Evolutionary conservation across 2,888 invertebrate genomes (phyloP), one percentile per base, ranked within the genome.

Genomic region (Neocrepidodera transversa): DNA sequence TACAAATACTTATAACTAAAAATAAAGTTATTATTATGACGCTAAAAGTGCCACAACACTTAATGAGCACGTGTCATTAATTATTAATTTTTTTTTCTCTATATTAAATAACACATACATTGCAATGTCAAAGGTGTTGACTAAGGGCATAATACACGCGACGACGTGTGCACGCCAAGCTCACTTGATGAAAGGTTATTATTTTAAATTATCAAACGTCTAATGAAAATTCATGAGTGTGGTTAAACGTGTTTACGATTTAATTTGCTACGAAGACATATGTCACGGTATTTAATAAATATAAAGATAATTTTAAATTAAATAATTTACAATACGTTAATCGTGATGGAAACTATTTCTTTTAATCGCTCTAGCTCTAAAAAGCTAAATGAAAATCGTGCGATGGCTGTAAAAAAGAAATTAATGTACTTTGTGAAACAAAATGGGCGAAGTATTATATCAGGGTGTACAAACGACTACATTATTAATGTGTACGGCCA

Each of bases 161-260:
- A 65, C 26, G 50, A 51, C 30, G 43, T 54, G 18, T 38, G 32
- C 55, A 48, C 53, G 56, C 68, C 66, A 64, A n/a, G 62, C 59
- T 61, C 66, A 57, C 63, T 55, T 53, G 66, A 67, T 65, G 72
- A 72, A 68, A 71, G 68, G 65, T 69, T 67, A 71, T 71, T 68
- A 71, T 42, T 36, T 30, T 57, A 14, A 43, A 50, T 50, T 50
- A 50, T 43, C 23, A 17, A 45, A 30, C 51, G 28, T 48, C 28
- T 57, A 42, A 52, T 52, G 30, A 43, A 52, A 52, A 52, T 32
- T 32, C 52, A 52, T 66, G 32, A 52, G 52, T 32, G 52, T 17
- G 32, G 13, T 10, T 14, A 43, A 52, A 42, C 14, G 7, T 42
- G 35, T 35, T 38, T 38, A 8, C 17, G 38, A 38, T 38, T 17